Conservation (phyloP, 2,888 invertebrate genomes). For the Seira ritae region DNA sequence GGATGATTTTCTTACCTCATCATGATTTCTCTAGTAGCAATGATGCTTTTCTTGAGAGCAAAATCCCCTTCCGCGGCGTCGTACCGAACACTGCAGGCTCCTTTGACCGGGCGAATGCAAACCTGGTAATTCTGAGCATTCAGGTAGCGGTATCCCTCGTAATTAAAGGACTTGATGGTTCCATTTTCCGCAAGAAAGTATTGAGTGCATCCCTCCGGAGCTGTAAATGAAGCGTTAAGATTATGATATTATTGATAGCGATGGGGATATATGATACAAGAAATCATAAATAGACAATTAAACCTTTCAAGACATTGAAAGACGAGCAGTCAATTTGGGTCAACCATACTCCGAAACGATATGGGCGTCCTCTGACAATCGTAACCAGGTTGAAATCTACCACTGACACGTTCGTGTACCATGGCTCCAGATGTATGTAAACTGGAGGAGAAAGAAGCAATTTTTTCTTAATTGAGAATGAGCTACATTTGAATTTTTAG, state of each 20-base stretch:
- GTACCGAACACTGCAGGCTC: constrained; percentile 71
- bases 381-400: constrained; percentile 73
- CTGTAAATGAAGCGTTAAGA: no score
- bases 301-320: constrained; percentile 72
- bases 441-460: constrained; percentile 60
- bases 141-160: constrained; percentile 73
- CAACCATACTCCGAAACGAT: constrained; percentile 73
- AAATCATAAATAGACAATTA: constrained; percentile 5
- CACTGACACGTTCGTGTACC: constrained; percentile 64
- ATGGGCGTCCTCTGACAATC: constrained; percentile 68
- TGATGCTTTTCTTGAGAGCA: constrained; percentile 67
- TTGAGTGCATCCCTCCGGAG: constrained; percentile 74
- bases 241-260: no score
- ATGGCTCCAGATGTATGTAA: constrained; percentile 73
- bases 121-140: constrained; percentile 73
- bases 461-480: not conserved
- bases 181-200: constrained; percentile 73
- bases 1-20: no score
- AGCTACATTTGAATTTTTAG: not conserved
- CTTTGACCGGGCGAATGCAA: constrained; percentile 73
- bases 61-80: constrained; percentile 69
- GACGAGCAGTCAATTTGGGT: constrained; percentile 73
- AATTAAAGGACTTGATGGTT: constrained; percentile 74
- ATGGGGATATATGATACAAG: no score
- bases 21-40: constrained; percentile 61